Percentiles rank a stretch among this genome's conserved stretches.
These are phyloP conservation scores for Abrostola triplasia DNA, from an alignment of 2,888 invertebrate genomes.

Conservation along the genomic window DNA sequence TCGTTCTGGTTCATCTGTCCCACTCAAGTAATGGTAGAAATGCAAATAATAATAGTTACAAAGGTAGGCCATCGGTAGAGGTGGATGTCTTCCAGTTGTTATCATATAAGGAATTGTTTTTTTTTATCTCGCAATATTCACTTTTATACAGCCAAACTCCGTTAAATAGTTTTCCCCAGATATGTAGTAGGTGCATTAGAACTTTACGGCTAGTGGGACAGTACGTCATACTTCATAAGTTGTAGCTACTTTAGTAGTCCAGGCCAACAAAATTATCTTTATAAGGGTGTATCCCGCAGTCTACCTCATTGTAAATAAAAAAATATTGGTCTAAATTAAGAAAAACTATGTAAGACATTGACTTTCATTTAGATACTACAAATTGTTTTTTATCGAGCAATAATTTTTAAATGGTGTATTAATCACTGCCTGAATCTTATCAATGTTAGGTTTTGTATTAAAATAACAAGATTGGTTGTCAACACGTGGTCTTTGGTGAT, in stretches of 20 bases:
- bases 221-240: slow-evolving; percentile 46
- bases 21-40: slow-evolving; percentile 22
- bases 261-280: slow-evolving; percentile 78
- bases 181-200: slow-evolving; percentile 5
- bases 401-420: slow-evolving; percentile 68
- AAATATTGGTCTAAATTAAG: slow-evolving; percentile 83
- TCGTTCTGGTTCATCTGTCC: slow-evolving; percentile 40
- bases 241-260: slow-evolving; percentile 58
- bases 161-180: not conserved
- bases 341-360: slow-evolving; percentile 71
- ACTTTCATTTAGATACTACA: slow-evolving; percentile 68
- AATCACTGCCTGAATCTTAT: slow-evolving; percentile 75
- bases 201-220: slow-evolving; percentile 37
- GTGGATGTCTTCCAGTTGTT: slow-evolving; percentile 21
- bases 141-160: slow-evolving; percentile 6
- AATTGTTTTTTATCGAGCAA: slow-evolving; percentile 77
- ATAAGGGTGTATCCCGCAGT: slow-evolving; percentile 77
- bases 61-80: slow-evolving; percentile 1
- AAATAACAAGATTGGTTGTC: slow-evolving; percentile 59
- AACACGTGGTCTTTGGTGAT: slow-evolving; percentile 50
- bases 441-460: slow-evolving; percentile 55
- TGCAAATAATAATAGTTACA: slow-evolving; percentile 22
- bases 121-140: slow-evolving; percentile 7
- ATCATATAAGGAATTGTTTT: slow-evolving; percentile 1
- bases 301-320: slow-evolving; percentile 88